Base-by-base conservation (phyloP, 2,797 vertebrate genomes). In the Lagocephalus sceleratus region DNA sequence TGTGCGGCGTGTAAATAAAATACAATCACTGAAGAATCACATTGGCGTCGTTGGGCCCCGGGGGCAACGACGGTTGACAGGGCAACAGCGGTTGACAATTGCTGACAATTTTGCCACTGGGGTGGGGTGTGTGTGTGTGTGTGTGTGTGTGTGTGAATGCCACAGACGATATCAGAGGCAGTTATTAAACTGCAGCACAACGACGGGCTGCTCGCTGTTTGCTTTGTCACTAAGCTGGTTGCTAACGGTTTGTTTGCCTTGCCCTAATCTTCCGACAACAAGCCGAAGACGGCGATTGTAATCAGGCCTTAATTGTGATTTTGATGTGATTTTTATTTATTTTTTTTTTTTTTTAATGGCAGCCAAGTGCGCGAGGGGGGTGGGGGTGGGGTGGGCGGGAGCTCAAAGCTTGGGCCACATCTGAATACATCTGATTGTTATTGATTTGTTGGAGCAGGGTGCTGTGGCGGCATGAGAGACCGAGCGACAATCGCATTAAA, bases 221-320 rank as follows among this genome's bases (percentile, higher is more conserved):
- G 68, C 66, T 56, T 69, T 60, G 63, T 58, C 61, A 58, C 67
- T 77, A 70, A 84, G 83, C 66, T 81, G 47, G 42, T 54, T 1
- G 22, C 63, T 57, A 58, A 70, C 60, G 6, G 48, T 66, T 63
- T 80, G 70, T 77, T 80, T 81, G 45, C 47, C 49, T 71, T 68
- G 42, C 56, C 19, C 51, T 77, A 80, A 84, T 80, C 61, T 67
- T 66, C 49, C 29, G 51, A 65, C 62, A 60, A 72, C 69, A 75
- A 76, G 61, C 51, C 19, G 5, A 51, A 44, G 55, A 75, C 64
- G 40, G n/a, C n/a, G 64, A 76, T 73, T 42, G 47, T 69, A 70
- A 82, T 77, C 79, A 78, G 53, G 53, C 26, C 19, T 39, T 76
- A 77, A 83, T 77, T 81, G 57, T 70, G 58, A 73, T 60, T 78